phyloP scores from a whole-genome alignment of 2,113 vertebrate genomes.

The Pelecanoides urinatrix region DNA sequence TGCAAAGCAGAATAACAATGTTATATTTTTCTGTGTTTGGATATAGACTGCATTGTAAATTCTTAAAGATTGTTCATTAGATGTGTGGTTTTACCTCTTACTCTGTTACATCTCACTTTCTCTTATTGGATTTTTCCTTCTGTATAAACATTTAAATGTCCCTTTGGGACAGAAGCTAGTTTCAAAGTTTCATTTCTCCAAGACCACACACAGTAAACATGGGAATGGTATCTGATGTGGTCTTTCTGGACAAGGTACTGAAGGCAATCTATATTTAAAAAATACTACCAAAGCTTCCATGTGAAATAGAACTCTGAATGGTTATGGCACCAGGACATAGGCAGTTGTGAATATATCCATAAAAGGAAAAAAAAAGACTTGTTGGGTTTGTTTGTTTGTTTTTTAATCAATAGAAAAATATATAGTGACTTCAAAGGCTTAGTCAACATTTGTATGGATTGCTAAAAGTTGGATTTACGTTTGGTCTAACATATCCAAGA shows the following conservation, averaged over 20 bases:
- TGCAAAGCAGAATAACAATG: background rate
- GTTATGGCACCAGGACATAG: background rate
- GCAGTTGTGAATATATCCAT: background rate
- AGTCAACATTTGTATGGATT: background rate
- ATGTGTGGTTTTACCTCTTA: background rate
- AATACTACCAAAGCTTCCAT: background rate
- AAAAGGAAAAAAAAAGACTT: background rate
- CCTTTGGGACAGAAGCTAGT: background rate
- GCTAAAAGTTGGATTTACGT: background rate
- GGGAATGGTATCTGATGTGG: background rate
- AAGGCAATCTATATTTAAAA: background rate
- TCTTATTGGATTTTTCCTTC: background rate
- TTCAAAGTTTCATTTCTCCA: background rate
- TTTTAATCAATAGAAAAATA: background rate
- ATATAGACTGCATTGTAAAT: background rate
- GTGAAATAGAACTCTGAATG: background rate
- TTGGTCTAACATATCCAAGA: background rate
- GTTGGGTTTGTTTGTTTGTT: background rate
- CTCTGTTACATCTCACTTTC: background rate
- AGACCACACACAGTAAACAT: rapidly evolving
- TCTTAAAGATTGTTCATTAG: background rate
- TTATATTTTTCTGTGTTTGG: background rate
- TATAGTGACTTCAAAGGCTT: background rate
- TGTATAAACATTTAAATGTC: background rate
- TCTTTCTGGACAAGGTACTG: background rate